Conservation (phyloP, 1,140 invertebrate species). For the Heliothis subflexa region DNA sequence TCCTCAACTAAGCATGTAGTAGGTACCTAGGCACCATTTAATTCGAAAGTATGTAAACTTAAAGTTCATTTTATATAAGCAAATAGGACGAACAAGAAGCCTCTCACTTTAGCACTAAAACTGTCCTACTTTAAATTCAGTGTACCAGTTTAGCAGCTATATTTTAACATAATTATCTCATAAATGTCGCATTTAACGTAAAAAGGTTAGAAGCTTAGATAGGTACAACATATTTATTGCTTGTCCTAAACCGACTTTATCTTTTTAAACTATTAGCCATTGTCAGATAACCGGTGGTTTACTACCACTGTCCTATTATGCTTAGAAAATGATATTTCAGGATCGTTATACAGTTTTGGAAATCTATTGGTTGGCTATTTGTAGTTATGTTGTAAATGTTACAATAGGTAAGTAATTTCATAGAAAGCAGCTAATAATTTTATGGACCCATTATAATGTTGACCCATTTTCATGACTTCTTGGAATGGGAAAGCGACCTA, state of each 20-base stretch:
- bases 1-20: too few species aligned
- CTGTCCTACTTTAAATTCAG: constrained; percentile 8
- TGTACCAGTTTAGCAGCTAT: constrained; percentile 16
- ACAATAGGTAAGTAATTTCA: too few species aligned
- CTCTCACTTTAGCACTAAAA: constrained; percentile 19
- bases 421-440: too few species aligned
- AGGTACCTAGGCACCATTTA: too few species aligned
- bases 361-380: background rate
- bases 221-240: constrained; percentile 7
- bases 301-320: constrained; percentile 1
- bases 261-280: constrained; percentile 3
- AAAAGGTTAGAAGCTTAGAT: background rate
- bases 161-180: constrained; percentile 22
- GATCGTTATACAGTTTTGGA: background rate
- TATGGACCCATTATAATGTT: too few species aligned
- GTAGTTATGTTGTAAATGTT: background rate
- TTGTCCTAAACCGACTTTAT: constrained; percentile 1
- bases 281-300: constrained; percentile 9
- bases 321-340: background rate
- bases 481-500: too few species aligned
- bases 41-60: background rate
- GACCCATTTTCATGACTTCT: too few species aligned
- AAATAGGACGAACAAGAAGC: background rate
- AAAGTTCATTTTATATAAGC: constrained; percentile 29
- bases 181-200: constrained; percentile 8